Evolutionary conservation across 2,113 vertebrate genomes (phyloP).

Genomic region (Grantiella picta): DNA sequence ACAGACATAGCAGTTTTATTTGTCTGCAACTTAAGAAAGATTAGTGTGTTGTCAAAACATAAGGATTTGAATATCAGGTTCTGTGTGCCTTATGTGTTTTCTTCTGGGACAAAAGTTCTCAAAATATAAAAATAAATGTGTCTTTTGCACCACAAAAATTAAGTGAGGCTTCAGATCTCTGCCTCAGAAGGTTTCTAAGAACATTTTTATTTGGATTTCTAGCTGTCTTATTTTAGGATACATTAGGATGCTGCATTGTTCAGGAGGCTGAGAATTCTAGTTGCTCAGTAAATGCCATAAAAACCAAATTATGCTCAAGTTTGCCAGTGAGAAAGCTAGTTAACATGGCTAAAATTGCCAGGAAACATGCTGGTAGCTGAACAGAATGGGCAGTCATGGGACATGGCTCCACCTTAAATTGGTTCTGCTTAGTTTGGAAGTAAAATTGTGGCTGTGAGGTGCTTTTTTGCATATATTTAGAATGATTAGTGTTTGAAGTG

Average conservation of each 20-base stretch:
- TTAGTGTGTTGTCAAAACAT: not conserved
- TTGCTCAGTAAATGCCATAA: not conserved
- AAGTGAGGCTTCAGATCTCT: not conserved
- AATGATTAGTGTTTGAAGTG: not conserved
- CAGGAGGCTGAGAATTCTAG: not conserved
- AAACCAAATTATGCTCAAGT: not conserved
- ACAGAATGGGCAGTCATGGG: not conserved
- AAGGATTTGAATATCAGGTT: not conserved
- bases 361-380: not conserved
- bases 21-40: not conserved
- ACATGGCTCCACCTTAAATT: not conserved
- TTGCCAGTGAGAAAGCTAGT: not conserved
- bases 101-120: not conserved
- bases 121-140: not conserved
- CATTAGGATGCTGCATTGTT: not conserved
- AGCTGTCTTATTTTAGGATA: not conserved
- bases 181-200: not conserved
- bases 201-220: not conserved
- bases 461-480: not conserved
- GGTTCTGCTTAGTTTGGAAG: not conserved
- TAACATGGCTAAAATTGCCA: not conserved
- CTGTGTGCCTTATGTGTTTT: not conserved
- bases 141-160: not conserved
- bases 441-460: not conserved
- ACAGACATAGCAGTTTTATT: not conserved